A percentile compares a stretch with the other conserved stretches of the same genome.
phyloP scores from a whole-genome alignment of 2,113 vertebrate genomes.

The Corydoras maculifer region DNA sequence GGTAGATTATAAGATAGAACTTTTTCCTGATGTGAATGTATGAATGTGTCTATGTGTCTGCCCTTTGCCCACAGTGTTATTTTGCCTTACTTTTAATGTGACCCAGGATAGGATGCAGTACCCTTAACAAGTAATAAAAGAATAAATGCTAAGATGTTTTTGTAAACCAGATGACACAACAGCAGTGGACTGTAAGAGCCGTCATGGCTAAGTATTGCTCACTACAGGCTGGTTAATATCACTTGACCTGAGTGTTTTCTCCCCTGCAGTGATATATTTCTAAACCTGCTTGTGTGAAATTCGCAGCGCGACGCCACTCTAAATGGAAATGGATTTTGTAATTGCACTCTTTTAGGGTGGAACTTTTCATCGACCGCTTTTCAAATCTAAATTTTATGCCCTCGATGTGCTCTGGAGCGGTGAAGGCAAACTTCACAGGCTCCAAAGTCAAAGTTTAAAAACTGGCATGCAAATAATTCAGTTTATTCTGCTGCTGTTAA shows the following conservation, averaged over 20 bases:
- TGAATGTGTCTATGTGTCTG: too few species aligned
- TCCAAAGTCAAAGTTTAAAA: not conserved
- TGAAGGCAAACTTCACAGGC: constrained; percentile 1
- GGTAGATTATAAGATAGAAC: too few species aligned
- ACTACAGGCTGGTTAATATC: constrained; percentile 17
- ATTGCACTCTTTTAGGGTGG: constrained; percentile 60
- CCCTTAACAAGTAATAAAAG: too few species aligned
- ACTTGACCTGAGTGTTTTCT: constrained; percentile 5
- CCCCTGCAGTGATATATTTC: constrained; percentile 23
- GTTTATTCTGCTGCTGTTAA: too few species aligned
- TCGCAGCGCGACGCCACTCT: constrained; percentile 62
- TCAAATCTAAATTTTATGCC: constrained; percentile 50
- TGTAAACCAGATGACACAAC: too few species aligned
- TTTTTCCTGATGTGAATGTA: too few species aligned
- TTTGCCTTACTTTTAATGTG: too few species aligned
- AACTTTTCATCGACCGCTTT: constrained; percentile 58
- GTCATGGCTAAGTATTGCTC: constrained; percentile 13
- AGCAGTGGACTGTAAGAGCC: too few species aligned
- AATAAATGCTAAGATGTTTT: too few species aligned
- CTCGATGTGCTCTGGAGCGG: constrained; percentile 35
- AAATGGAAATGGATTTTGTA: constrained; percentile 72
- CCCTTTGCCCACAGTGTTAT: too few species aligned
- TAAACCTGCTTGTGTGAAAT: constrained; percentile 52
- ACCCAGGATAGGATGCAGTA: too few species aligned
- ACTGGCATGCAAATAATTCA: too few species aligned